phyloP scores from a whole-genome alignment of 2,113 vertebrate species.

The Cranoglanis bouderius region DNA sequence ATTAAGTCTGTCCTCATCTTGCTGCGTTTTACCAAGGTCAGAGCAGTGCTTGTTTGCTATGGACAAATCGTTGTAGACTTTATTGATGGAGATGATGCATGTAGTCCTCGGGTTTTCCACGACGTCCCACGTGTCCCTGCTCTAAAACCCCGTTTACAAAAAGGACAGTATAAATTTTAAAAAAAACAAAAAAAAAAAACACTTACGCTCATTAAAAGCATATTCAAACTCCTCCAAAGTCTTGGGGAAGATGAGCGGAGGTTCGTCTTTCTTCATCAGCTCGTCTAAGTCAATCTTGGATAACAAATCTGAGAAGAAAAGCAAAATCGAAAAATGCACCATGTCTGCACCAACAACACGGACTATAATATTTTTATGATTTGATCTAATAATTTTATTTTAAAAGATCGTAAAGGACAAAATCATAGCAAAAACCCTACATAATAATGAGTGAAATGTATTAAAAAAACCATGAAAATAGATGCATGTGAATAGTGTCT shows the following conservation, averaged over 20 bases:
- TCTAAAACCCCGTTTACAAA: not conserved
- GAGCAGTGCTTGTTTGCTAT: not conserved
- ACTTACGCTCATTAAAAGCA: constrained; percentile 95
- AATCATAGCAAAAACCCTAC: not conserved
- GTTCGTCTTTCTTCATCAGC: constrained; percentile 99
- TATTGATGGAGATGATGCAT: not conserved
- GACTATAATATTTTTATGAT: not conserved
- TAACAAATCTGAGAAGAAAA: constrained; percentile 80
- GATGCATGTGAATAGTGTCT: not conserved
- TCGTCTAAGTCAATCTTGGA: constrained; percentile 97
- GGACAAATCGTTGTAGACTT: not conserved
- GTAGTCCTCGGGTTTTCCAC: not conserved
- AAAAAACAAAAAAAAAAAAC: too few relatives aligned
- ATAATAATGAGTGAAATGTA: not conserved
- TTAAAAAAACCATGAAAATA: not conserved
- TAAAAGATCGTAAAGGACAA: not conserved
- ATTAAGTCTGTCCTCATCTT: not conserved
- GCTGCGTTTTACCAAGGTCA: not conserved
- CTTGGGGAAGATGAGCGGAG: constrained; percentile 92
- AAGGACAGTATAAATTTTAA: not conserved
- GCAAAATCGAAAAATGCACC: not conserved
- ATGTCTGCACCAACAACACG: not conserved
- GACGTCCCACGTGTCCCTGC: not conserved
- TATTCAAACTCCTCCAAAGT: constrained; percentile 96
- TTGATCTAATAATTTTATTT: not conserved